Evolutionary conservation across 2,888 invertebrate species (phyloP).

Genomic region (Ariolimax columbianus): DNA sequence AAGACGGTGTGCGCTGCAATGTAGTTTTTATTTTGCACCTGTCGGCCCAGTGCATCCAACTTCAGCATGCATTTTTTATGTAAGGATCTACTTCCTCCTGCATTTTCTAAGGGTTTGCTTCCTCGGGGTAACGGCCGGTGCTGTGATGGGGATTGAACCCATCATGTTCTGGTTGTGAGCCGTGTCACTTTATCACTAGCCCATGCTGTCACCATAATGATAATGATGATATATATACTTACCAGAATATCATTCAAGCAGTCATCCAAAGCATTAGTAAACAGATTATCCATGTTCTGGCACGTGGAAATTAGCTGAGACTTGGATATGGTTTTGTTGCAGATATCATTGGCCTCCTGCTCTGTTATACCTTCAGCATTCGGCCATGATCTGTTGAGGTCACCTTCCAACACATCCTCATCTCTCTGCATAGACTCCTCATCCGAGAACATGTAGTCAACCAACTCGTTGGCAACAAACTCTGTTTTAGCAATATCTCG

Average conservation of each 20-base stretch:
- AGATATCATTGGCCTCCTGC: conserved; percentile 8
- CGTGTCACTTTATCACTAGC: no score
- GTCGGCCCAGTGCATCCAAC: no score
- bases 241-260: neutral
- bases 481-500: no score
- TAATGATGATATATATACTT: neutral
- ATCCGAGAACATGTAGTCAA: neutral
- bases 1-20: no score
- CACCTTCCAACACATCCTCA: neutral
- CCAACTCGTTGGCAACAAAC: neutral
- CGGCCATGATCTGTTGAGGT: conserved; percentile 40
- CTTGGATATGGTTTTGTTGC: conserved; percentile 15
- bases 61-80: no score
- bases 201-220: no score
- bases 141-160: no score
- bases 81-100: no score
- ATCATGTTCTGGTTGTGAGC: no score
- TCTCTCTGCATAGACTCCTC: neutral
- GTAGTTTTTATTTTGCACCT: no score
- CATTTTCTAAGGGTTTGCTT: no score
- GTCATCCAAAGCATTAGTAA: neutral
- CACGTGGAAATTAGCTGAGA: conserved; percentile 26
- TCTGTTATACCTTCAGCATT: conserved; percentile 43
- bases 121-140: no score
- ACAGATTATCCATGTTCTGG: neutral